phyloP scores from a whole-genome alignment of 2,797 vertebrate species.

The Gymnoscopelus microlampas region DNA sequence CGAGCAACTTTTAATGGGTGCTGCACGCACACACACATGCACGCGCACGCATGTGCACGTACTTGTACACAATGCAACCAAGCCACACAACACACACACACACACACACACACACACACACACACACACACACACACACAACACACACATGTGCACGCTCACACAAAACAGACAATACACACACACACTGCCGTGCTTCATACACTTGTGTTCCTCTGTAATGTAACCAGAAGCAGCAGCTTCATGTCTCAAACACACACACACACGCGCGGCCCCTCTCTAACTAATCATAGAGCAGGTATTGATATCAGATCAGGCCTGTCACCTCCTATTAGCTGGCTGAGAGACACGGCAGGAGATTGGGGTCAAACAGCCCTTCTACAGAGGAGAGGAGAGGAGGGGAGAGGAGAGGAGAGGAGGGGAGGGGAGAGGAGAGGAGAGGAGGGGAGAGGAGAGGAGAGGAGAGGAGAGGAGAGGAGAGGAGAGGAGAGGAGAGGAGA shows the following conservation, averaged over 20 bases:
- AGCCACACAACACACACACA: background rate
- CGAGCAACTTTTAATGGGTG: slow-evolving; percentile 69
- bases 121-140: background rate
- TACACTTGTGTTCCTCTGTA: too few relatives aligned
- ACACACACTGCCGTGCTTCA: background rate
- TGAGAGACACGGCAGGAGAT: slow-evolving; percentile 64
- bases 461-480: slow-evolving; percentile 5
- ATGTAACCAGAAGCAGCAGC: too few relatives aligned
- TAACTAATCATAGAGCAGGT: slow-evolving; percentile 92
- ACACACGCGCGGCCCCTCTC: slow-evolving; percentile 75
- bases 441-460: background rate
- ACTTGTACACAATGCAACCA: background rate
- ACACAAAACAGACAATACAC: background rate
- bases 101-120: slow-evolving; percentile 1
- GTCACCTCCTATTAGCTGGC: slow-evolving; percentile 90
- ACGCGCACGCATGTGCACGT: background rate
- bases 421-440: background rate
- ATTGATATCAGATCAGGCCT: slow-evolving; percentile 92
- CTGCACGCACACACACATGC: slow-evolving; percentile 39
- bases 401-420: slow-evolving; percentile 6
- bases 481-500: slow-evolving; percentile 10
- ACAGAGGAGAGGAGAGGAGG: slow-evolving; percentile 24
- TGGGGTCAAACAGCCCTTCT: slow-evolving; percentile 23
- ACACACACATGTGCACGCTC: slow-evolving; percentile 18
- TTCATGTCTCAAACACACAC: background rate